Base-by-base conservation (phyloP, 53 echinoderm and acorn worm species). In the Henricia sp. region DNA sequence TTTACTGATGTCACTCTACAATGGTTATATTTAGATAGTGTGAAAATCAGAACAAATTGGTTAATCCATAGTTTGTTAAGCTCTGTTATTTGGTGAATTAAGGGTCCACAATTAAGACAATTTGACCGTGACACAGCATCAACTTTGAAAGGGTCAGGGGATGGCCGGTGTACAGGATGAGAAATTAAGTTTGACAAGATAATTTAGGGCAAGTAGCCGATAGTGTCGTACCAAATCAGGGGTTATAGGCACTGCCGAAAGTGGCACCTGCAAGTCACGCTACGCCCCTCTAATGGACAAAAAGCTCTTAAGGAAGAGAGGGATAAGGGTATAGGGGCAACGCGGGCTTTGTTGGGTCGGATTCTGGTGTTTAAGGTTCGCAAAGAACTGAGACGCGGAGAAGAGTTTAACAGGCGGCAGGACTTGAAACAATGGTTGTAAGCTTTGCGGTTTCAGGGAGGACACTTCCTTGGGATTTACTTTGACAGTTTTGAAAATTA, bases 171-270 rank as follows among this genome's bases (percentile, higher is more conserved):
- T n/a, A n/a, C n/a, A n/a, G 19, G 58, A 58, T 28, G 42, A 58
- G 27, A 51, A 57, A 55, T 55, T 41, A 20, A 76, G 30, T 37
- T 58, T 58, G 76, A 76, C 76, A 40, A 24, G 76, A 16, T 27
- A 59, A 58, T 76, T 76, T 58, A 41, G 59, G 42, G 12, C 57
- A 41, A 59, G 59, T 59, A 46, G 58, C 58, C 35, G 28, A 76
- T 58, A 76, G 39, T 76, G 59, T 58, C 76, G 59, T 58, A 4
- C 30, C 37, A 11, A 37, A 76, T 76, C 52, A 76, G 53, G 43
- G 41, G 26, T 25, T 16, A 6, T 23, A 56, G 74, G 56, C 37
- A 33, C 34, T 54, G 37, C 25, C 0, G 35, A 37, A 36, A 25
- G 34, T 19, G 4, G 16, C 16, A 23, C 39, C 38, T 38, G 21